These are phyloP conservation scores for Drosophila ustulata DNA, from an alignment of 2,888 invertebrate species.

Conservation along the genomic window DNA sequence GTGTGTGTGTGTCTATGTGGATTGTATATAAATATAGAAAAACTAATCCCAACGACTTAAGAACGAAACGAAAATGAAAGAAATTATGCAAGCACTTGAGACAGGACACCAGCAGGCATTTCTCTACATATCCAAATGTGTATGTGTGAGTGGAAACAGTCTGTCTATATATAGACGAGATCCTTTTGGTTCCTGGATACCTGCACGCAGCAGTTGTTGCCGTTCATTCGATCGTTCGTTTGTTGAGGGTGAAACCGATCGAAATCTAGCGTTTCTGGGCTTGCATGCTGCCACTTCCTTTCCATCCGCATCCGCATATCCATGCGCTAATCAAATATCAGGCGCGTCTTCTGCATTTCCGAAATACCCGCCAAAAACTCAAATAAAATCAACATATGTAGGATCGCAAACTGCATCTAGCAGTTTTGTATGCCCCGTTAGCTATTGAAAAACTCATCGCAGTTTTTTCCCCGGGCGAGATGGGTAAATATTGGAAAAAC, in stretches of 20 bases:
- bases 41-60: constrained; percentile 65
- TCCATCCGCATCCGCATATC: constrained; percentile 54
- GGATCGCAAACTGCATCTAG: constrained; percentile 30
- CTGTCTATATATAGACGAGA: constrained; percentile 38
- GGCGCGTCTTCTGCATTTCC: constrained; percentile 34
- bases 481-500: constrained; percentile 46
- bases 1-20: constrained; percentile 3
- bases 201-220: constrained; percentile 50
- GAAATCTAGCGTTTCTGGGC: constrained; percentile 65
- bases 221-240: constrained; percentile 8
- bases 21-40: constrained; percentile 56
- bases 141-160: constrained; percentile 17
- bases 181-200: constrained; percentile 43
- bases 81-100: constrained; percentile 76
- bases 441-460: constrained; percentile 19
- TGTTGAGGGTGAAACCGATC: constrained; percentile 64
- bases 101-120: constrained; percentile 45
- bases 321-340: constrained; percentile 75
- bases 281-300: constrained; percentile 57
- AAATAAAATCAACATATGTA: constrained; percentile 62
- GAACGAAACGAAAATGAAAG: constrained; percentile 41
- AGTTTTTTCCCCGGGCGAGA: constrained; percentile 57
- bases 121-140: neutral
- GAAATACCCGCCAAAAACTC: constrained; percentile 70
- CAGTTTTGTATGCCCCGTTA: constrained; percentile 49